Conservation (phyloP, 2,797 vertebrate species). For the Cyclopterus lumpus region DNA sequence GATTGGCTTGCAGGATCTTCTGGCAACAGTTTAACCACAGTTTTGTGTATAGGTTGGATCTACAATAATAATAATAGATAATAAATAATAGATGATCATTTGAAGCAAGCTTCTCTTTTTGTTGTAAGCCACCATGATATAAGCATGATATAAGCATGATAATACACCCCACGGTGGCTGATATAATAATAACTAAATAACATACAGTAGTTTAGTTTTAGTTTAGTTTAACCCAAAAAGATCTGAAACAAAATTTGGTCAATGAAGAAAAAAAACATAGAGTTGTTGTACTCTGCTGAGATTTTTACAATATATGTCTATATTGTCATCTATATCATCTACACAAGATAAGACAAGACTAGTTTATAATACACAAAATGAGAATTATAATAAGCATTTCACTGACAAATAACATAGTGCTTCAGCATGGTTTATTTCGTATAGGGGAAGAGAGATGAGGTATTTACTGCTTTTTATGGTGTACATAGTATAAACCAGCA, state of each 20-base stretch:
- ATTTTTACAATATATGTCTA: background rate
- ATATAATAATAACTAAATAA: background rate
- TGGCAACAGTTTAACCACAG: background rate
- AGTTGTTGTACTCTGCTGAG: background rate
- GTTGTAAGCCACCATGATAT: background rate
- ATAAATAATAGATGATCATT: background rate
- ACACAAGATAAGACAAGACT: background rate
- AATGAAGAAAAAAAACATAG: background rate
- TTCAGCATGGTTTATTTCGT: background rate
- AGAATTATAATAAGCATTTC: background rate
- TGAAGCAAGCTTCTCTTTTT: background rate
- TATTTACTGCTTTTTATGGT: background rate
- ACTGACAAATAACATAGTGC: background rate
- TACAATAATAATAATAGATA: background rate
- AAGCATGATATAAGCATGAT: background rate
- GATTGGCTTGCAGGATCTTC: constrained; percentile 7
- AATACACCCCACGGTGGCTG: background rate
- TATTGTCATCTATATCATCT: background rate
- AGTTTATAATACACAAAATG: background rate
- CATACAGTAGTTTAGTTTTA: background rate
- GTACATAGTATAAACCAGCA: constrained; percentile 2
- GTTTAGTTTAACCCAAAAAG: background rate
- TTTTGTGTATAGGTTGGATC: background rate
- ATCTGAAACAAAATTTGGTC: background rate
- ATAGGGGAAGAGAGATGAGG: background rate